Evolutionary conservation across 2,113 vertebrate species (phyloP).

Genomic region (Platichthys flesus): DNA sequence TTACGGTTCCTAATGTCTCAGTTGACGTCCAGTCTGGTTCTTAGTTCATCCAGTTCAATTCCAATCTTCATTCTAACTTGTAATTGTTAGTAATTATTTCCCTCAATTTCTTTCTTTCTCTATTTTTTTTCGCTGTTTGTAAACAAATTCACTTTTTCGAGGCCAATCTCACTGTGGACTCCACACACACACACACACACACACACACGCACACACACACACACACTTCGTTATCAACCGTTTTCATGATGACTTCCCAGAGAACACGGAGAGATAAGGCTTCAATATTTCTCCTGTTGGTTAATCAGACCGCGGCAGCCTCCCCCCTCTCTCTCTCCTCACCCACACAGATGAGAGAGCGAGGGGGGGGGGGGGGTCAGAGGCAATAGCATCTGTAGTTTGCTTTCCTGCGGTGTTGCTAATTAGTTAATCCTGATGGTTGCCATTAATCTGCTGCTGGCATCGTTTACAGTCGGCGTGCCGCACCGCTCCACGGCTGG

Average conservation of each 20-base stretch:
- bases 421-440: slow-evolving; percentile 71
- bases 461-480: slow-evolving; percentile 60
- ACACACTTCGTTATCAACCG: slow-evolving; percentile 42
- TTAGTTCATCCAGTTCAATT: not conserved
- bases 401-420: slow-evolving; percentile 55
- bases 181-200: slow-evolving; percentile 23
- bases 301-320: slow-evolving; percentile 44
- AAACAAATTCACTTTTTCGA: no score
- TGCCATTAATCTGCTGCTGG: slow-evolving; percentile 70
- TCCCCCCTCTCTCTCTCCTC: slow-evolving; percentile 6
- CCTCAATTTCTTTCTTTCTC: not conserved
- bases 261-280: slow-evolving; percentile 51
- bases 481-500: slow-evolving; percentile 37
- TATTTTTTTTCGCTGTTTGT: not conserved
- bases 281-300: slow-evolving; percentile 43
- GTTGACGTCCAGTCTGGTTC: not conserved
- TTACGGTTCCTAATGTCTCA: no score
- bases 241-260: slow-evolving; percentile 46
- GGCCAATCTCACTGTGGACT: slow-evolving; percentile 35
- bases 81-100: no score
- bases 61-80: no score
- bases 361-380: not conserved
- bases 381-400: slow-evolving; percentile 53
- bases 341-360: slow-evolving; percentile 10
- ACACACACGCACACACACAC: not conserved